These are phyloP conservation scores for Notoglanidium macrostoma DNA, from an alignment of 2,797 vertebrate species.

Conservation along the genomic window DNA sequence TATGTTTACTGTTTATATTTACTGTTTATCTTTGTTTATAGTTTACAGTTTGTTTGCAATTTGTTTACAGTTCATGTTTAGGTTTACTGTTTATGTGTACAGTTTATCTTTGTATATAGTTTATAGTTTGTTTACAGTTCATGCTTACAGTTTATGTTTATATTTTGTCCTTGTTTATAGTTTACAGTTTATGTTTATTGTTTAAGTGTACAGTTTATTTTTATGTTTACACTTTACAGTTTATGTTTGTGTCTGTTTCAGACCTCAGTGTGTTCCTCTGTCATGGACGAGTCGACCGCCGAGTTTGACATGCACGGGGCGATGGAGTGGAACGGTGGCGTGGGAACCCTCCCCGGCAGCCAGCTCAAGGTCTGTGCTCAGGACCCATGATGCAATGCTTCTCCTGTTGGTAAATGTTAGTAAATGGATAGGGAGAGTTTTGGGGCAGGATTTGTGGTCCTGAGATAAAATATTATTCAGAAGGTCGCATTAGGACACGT, in stretches of 20 bases:
- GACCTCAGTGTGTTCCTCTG: slow-evolving; percentile 21
- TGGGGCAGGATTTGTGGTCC: not conserved
- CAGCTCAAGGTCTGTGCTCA: slow-evolving; percentile 76
- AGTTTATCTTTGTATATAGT: not conserved
- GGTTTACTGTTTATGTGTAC: not conserved
- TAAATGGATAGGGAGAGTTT: not conserved
- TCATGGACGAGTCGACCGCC: slow-evolving; percentile 79
- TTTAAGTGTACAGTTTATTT: not conserved
- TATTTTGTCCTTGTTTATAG: too few relatives aligned
- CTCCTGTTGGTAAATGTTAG: not conserved
- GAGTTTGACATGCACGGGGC: slow-evolving; percentile 85
- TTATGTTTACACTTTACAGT: not conserved
- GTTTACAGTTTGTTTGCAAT: not conserved
- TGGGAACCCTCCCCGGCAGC: slow-evolving; percentile 83
- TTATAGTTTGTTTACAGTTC: not conserved
- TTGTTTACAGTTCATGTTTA: not conserved
- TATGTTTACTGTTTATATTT: not conserved
- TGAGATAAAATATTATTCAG: not conserved
- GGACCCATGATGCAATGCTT: slow-evolving; percentile 2
- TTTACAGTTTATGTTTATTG: not conserved
- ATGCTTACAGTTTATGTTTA: not conserved
- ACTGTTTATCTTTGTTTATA: not conserved
- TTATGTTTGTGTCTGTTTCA: slow-evolving; percentile 29
- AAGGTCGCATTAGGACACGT: not conserved
- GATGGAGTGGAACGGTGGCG: slow-evolving; percentile 87